These are phyloP conservation scores for Columba guinea DNA, from an alignment of 2,797 vertebrate species.

Conservation along the genomic window DNA sequence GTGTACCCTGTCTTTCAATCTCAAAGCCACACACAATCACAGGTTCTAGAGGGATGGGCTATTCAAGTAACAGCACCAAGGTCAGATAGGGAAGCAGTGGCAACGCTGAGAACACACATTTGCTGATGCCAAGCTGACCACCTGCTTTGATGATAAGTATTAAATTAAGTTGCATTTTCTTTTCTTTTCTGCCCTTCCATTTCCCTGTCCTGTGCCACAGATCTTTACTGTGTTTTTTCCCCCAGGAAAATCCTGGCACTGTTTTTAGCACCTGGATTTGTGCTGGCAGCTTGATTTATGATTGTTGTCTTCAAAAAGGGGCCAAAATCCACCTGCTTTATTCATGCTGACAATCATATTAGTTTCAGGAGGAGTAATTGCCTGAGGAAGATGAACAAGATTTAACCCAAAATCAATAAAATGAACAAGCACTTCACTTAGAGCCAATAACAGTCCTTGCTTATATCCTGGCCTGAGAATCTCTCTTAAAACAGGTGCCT, in stretches of 20 bases:
- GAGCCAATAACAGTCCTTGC: neutral
- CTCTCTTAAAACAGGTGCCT: neutral
- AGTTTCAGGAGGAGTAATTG: neutral
- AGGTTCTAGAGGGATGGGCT: neutral
- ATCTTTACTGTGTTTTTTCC: neutral
- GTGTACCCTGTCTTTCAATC: neutral
- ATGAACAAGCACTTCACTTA: neutral
- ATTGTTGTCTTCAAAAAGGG: neutral
- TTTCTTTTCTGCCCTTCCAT: neutral
- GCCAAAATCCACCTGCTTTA: constrained; percentile 13
- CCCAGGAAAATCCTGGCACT: neutral
- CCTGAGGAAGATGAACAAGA: neutral
- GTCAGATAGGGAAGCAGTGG: neutral
- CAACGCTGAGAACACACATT: neutral
- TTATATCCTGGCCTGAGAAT: neutral
- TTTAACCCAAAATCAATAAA: constrained; percentile 17
- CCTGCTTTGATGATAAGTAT: neutral
- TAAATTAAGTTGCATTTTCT: neutral
- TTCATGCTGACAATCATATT: rapidly evolving
- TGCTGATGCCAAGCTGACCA: neutral
- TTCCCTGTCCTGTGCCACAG: neutral
- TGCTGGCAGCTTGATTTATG: neutral
- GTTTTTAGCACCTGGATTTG: neutral
- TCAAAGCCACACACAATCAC: neutral
- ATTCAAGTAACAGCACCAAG: neutral